A percentile compares a stretch with the other conserved stretches of the same genome.
These are phyloP conservation scores for Tapirus indicus DNA, from an alignment of 2,797 vertebrate species.

Conservation along the genomic window DNA sequence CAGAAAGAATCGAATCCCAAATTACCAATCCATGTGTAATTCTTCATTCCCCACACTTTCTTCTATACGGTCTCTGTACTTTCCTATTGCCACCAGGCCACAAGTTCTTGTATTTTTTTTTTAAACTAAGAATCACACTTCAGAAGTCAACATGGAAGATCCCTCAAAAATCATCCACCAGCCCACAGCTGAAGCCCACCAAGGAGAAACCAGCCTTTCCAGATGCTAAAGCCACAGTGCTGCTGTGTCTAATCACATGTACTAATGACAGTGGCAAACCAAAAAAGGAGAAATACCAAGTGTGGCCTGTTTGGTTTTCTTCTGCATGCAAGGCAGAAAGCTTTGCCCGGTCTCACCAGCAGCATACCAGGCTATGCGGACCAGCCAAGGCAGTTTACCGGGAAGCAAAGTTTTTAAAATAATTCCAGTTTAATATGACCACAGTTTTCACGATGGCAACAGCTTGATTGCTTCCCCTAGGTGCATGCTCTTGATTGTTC, in stretches of 20 bases:
- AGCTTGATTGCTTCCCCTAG: neutral
- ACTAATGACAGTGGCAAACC: neutral
- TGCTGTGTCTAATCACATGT: neutral
- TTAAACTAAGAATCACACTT: neutral
- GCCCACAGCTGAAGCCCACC: neutral
- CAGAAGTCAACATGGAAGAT: neutral
- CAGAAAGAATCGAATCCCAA: slow-evolving; percentile 83
- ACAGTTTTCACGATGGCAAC: neutral
- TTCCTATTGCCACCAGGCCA: neutral
- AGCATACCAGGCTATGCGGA: neutral
- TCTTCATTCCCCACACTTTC: slow-evolving; percentile 74
- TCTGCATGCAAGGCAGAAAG: neutral
- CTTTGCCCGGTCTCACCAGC: neutral
- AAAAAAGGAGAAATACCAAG: neutral
- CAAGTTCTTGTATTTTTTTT: neutral
- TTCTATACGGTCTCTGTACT: slow-evolving; percentile 59
- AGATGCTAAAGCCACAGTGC: neutral
- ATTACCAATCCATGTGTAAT: slow-evolving; percentile 75
- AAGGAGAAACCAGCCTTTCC: neutral
- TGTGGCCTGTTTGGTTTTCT: neutral
- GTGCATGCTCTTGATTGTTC: too few species aligned
- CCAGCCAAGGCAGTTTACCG: neutral
- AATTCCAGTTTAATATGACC: neutral
- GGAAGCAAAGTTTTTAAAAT: neutral
- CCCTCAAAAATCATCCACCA: neutral